Base-by-base conservation (phyloP, 2,797 vertebrate genomes). In the Pseudotriccus pelzelni region DNA sequence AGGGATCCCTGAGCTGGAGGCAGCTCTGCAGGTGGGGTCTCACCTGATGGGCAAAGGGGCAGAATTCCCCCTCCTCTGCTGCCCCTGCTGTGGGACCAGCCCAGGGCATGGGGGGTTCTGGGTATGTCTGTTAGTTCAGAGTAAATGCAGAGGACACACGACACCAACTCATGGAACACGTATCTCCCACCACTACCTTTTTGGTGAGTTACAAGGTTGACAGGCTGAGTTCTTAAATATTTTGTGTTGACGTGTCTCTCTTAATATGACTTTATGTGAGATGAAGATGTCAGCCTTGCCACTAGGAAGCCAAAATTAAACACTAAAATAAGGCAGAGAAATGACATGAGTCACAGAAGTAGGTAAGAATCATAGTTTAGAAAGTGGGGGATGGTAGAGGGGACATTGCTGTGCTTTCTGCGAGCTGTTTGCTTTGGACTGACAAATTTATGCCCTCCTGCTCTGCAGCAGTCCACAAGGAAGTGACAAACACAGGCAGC, bases 321-420 rank as follows among this genome's bases (percentile, higher is more conserved):
- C 16, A 37, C n/a, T 90, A 74, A 92, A 96, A 79, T 43, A 91
- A 67, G 49, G 56, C 87, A 89, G 64, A 84, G 80, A 49, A 83
- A 81, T 78, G 12, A 41, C 58, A 34, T 56, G 67, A 88, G 80
- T 92, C 80, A 89, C 88, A 66, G 37, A 89, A 25, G 36, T 43
- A 73, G 37, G 21, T 59, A 84, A 77, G 89, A 78, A 80, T 53
- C 34, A 23, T 27, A 28, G 50, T 39, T 62, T 50, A 83, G 20
- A 87, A 82, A 58, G 59, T 20, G 25, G 34, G 50, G 47, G 46
- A 32, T 24, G 64, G 56, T 17, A 73, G 28, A 77, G 22, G 37
- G 77, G 69, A 83, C 47, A 7, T 11, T 37, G 52, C 32, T 86
- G 49, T 23, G 23, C 37, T 75, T 37, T 69, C 92, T 47, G 74